These are phyloP conservation scores for Rhincodon typus DNA, from an alignment of 2,797 vertebrate species.

Conservation along the genomic window DNA sequence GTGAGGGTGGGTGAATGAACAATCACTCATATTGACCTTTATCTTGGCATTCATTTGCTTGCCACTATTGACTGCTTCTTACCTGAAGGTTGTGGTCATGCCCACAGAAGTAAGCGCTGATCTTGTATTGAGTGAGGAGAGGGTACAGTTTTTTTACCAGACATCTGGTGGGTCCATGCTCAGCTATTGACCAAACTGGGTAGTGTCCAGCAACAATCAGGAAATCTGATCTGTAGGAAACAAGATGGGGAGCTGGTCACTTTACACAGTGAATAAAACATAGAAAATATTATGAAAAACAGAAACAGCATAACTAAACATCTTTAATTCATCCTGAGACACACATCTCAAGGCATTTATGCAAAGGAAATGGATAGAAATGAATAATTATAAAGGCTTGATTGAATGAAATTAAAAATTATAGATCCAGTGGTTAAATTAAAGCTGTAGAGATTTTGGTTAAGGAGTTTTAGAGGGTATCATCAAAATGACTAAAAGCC, in stretches of 20 bases:
- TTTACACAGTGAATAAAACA: neutral
- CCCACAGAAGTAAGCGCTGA: constrained; percentile 79
- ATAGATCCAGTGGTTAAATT: neutral
- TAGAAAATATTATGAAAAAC: neutral
- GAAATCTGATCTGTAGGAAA: constrained; percentile 61
- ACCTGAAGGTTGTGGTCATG: constrained; percentile 95
- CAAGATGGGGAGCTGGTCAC: neutral
- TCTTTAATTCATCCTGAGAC: neutral
- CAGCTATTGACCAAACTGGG: constrained; percentile 84
- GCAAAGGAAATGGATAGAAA: neutral
- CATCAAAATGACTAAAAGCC: neutral
- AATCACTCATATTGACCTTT: neutral
- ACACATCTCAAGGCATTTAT: neutral
- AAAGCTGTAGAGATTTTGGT: neutral
- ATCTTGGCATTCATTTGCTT: neutral
- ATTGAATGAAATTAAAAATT: neutral
- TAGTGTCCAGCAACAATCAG: constrained; percentile 85
- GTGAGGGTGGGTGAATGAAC: neutral
- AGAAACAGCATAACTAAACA: neutral
- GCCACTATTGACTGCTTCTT: constrained; percentile 26
- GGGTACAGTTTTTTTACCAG: constrained; percentile 67
- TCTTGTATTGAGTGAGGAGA: constrained; percentile 67
- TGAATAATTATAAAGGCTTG: neutral
- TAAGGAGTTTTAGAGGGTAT: neutral
- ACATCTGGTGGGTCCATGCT: constrained; percentile 81